A percentile compares a stretch with the other conserved stretches of the same genome.
phyloP scores from a whole-genome alignment of 2,888 invertebrate species.

The Mimachlamys varia region DNA sequence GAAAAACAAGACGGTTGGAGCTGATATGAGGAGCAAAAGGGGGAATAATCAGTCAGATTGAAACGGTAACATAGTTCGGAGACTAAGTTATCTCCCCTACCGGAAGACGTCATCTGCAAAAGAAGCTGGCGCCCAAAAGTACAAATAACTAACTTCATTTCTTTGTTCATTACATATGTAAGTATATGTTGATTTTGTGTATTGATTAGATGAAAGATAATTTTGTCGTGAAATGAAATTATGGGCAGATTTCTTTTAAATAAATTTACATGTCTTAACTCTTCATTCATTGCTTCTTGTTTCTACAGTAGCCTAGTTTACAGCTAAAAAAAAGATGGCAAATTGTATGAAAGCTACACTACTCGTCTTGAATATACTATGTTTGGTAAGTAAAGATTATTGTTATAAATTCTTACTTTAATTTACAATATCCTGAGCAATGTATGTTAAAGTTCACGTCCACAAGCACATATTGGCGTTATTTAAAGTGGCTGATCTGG shows the following conservation, averaged over 20 bases:
- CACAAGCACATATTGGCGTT: no score
- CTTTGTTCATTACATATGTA: not conserved
- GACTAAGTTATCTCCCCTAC: not conserved
- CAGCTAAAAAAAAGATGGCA: not conserved
- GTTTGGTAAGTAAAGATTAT: constrained; percentile 40
- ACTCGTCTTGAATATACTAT: constrained; percentile 42
- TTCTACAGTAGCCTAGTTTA: no score
- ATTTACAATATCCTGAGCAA: not conserved
- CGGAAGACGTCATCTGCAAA: constrained; percentile 8
- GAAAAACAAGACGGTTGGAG: no score
- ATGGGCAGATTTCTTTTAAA: not conserved
- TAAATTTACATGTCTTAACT: not conserved
- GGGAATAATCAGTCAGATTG: not conserved
- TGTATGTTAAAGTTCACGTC: not conserved
- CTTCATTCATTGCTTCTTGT: not conserved
- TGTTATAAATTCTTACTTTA: no score
- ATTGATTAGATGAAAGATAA: not conserved
- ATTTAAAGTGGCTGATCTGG: no score
- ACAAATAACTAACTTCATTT: not conserved
- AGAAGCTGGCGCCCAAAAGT: not conserved
- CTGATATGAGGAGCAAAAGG: not conserved
- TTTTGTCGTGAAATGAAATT: not conserved
- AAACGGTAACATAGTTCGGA: not conserved
- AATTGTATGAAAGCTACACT: constrained; percentile 37
- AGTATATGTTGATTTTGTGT: not conserved